A percentile compares a stretch with the other conserved stretches of the same genome.
Evolutionary conservation across 1,140 invertebrate species (phyloP).

Genomic region (Grapholita molesta): DNA sequence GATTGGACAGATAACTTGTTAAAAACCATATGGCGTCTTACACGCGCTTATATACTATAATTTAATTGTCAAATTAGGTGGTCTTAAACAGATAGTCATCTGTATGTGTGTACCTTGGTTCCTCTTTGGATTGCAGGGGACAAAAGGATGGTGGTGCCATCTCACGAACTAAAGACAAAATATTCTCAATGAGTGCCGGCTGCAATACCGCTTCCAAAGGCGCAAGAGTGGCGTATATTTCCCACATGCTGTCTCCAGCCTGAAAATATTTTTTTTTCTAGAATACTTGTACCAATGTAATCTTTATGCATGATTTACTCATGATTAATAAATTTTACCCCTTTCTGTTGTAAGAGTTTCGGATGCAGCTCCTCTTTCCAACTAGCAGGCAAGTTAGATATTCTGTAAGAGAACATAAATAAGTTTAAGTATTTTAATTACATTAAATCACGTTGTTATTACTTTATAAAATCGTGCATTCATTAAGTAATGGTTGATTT

Average conservation of each 20-base stretch:
- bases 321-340: conserved; percentile 35
- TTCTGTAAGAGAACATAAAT: conserved; percentile 31
- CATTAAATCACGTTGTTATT: too few relatives aligned
- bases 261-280: conserved; percentile 19
- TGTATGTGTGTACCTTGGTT: conserved; percentile 27
- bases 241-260: conserved; percentile 50
- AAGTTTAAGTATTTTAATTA: background rate
- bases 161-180: conserved; percentile 30
- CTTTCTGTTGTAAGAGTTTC: conserved; percentile 43
- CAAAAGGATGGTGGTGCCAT: conserved; percentile 35
- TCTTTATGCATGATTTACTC: background rate
- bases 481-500: too few relatives aligned
- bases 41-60: too few relatives aligned
- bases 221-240: conserved; percentile 52
- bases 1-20: too few relatives aligned
- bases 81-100: background rate
- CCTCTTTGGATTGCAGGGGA: conserved; percentile 21
- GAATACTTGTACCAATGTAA: background rate
- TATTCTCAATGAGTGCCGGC: conserved; percentile 37
- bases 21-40: too few relatives aligned
- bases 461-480: too few relatives aligned
- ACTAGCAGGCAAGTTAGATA: conserved; percentile 47
- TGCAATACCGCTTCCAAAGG: conserved; percentile 49
- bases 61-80: background rate
- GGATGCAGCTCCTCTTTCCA: conserved; percentile 60